These are phyloP conservation scores for Circaetus cinerascens DNA, from an alignment of 2,113 vertebrate genomes.

Conservation along the genomic window DNA sequence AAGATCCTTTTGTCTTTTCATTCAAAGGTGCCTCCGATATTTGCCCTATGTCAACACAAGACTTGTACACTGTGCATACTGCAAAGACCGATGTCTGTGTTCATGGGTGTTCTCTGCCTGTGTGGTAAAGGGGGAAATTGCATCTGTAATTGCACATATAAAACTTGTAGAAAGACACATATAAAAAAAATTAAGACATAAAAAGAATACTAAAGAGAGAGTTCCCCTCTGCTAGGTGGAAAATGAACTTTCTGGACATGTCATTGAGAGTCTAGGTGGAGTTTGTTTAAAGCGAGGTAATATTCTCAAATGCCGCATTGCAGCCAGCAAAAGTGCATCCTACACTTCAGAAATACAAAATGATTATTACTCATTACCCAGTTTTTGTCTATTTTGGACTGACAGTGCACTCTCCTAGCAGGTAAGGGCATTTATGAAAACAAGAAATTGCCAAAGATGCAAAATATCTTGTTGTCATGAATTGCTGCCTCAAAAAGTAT, in stretches of 20 bases:
- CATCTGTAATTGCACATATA: not conserved
- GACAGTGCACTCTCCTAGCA: not conserved
- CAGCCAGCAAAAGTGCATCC: not conserved
- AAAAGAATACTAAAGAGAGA: not conserved
- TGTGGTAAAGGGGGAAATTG: not conserved
- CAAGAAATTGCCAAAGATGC: not conserved
- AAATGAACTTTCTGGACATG: not conserved
- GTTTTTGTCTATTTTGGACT: not conserved
- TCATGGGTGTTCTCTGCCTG: not conserved
- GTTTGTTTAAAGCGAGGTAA: not conserved
- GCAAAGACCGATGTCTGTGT: not conserved
- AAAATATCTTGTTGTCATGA: not conserved
- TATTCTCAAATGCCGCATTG: not conserved
- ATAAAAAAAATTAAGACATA: not conserved
- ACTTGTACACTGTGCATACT: not conserved
- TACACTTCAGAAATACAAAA: not conserved
- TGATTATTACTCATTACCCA: not conserved
- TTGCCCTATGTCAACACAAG: not conserved
- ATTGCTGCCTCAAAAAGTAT: not conserved
- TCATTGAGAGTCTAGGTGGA: not conserved
- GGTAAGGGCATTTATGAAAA: not conserved
- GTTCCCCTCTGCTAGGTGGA: not conserved
- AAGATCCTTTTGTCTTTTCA: not conserved
- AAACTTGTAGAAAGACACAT: not conserved
- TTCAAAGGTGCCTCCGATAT: not conserved